A percentile compares a stretch with the other conserved stretches of the same genome.
Evolutionary conservation across 2,888 invertebrate genomes (phyloP).

Genomic region (Cosmia pyralina): DNA sequence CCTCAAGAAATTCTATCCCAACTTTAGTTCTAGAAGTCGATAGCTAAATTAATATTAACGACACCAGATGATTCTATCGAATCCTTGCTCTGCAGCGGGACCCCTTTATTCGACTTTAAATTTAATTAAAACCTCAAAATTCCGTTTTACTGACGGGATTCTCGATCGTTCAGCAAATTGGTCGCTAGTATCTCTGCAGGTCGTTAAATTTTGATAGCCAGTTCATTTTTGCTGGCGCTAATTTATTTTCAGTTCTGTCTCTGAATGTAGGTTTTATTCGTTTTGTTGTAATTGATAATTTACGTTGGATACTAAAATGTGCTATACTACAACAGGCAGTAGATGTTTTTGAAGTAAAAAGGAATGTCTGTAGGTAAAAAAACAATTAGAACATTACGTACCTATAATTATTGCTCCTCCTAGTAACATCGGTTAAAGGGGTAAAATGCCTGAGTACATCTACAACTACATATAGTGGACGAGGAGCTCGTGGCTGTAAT

Average conservation of each 20-base stretch:
- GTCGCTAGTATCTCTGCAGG: slow-evolving; percentile 58
- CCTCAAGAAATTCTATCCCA: slow-evolving; percentile 41
- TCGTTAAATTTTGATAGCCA: slow-evolving; percentile 64
- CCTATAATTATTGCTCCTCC: neutral
- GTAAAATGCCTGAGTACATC: no score
- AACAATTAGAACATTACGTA: neutral
- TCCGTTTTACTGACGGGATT: slow-evolving; percentile 65
- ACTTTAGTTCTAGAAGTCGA: slow-evolving; percentile 56
- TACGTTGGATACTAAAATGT: neutral
- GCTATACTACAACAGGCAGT: neutral
- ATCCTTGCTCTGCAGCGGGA: slow-evolving; percentile 61
- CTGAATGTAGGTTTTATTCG: slow-evolving; percentile 18
- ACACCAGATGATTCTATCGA: slow-evolving; percentile 66
- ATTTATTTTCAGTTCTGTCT: slow-evolving; percentile 38
- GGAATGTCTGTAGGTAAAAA: neutral
- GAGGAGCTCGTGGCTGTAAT: no score
- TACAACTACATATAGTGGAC: no score
- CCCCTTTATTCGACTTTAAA: slow-evolving; percentile 67
- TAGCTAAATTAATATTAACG: slow-evolving; percentile 67
- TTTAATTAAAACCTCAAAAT: slow-evolving; percentile 78
- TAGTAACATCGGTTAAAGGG: neutral
- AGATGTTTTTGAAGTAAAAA: slow-evolving; percentile 2
- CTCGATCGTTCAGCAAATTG: slow-evolving; percentile 66
- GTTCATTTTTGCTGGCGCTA: slow-evolving; percentile 57
- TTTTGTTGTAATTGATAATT: slow-evolving; percentile 10